Conservation (phyloP, 2,797 vertebrate species). For the Hydrophis major region DNA sequence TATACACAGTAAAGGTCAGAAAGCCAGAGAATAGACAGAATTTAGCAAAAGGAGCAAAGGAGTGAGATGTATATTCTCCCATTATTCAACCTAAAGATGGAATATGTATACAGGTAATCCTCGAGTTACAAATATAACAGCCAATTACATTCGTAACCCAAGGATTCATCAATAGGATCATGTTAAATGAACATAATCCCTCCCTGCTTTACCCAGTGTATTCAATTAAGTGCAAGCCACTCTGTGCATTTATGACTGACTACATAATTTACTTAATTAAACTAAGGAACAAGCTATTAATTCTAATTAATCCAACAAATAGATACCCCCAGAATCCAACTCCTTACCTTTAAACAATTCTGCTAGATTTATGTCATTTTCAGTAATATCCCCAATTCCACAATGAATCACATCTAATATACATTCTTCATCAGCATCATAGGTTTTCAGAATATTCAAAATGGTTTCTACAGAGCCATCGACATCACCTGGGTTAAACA, state of each 20-base stretch:
- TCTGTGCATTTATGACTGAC: background rate
- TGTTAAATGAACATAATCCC: background rate
- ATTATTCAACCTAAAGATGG: background rate
- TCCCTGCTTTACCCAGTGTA: background rate
- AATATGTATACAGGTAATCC: background rate
- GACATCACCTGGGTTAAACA: constrained; percentile 80
- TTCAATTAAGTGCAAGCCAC: background rate
- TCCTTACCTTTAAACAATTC: constrained; percentile 82
- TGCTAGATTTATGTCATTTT: constrained; percentile 87
- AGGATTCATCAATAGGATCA: background rate
- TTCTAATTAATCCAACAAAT: background rate
- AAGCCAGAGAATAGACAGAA: background rate
- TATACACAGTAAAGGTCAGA: background rate
- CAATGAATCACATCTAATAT: constrained; percentile 85
- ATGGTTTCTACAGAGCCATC: constrained; percentile 91
- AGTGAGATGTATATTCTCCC: background rate
- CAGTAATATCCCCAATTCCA: constrained; percentile 87
- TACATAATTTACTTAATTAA: background rate
- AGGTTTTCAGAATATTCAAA: constrained; percentile 83
- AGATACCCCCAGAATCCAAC: background rate
- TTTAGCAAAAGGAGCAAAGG: background rate
- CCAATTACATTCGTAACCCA: background rate
- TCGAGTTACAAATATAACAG: too few relatives aligned
- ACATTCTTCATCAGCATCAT: constrained; percentile 85
- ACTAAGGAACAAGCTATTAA: constrained; percentile 2